phyloP scores from a whole-genome alignment of 2,113 vertebrate species.

The Leucosticte australis region DNA sequence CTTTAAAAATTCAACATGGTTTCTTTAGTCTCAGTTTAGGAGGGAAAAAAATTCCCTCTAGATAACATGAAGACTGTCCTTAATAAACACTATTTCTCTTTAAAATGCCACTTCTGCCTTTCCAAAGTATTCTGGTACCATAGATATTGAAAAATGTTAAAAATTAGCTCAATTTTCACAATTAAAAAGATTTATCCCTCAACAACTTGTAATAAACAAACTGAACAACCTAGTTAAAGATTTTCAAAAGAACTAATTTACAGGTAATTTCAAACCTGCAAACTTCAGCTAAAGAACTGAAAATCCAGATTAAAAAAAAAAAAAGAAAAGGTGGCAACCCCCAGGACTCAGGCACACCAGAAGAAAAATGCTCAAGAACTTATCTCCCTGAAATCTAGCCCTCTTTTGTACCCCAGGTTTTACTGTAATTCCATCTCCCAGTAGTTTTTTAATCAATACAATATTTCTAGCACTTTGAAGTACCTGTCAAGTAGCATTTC shows the following conservation, averaged over 20 bases:
- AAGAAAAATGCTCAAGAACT: not conserved
- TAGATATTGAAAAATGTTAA: not conserved
- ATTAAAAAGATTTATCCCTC: not conserved
- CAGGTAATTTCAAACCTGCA: not conserved
- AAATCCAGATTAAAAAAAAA: not conserved
- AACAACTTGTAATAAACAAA: not conserved
- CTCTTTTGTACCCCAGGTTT: not conserved
- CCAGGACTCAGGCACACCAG: not conserved
- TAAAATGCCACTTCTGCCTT: not conserved
- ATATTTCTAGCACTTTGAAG: not conserved
- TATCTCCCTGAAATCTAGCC: not conserved
- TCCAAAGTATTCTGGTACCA: not conserved
- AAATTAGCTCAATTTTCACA: not conserved
- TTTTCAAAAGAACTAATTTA: not conserved
- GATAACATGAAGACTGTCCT: not conserved
- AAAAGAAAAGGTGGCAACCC: not conserved
- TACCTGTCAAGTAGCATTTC: slow-evolving; percentile 94
- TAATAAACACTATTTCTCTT: not conserved
- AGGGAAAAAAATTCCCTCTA: not conserved
- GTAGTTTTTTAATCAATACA: not conserved
- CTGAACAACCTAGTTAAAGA: not conserved
- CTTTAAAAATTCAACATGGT: not conserved
- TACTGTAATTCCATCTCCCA: not conserved
- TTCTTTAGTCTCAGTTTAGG: not conserved
- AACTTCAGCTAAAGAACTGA: not conserved